Evolutionary conservation across 1,140 invertebrate genomes (phyloP).

Genomic region (Temnothorax longispinosus): DNA sequence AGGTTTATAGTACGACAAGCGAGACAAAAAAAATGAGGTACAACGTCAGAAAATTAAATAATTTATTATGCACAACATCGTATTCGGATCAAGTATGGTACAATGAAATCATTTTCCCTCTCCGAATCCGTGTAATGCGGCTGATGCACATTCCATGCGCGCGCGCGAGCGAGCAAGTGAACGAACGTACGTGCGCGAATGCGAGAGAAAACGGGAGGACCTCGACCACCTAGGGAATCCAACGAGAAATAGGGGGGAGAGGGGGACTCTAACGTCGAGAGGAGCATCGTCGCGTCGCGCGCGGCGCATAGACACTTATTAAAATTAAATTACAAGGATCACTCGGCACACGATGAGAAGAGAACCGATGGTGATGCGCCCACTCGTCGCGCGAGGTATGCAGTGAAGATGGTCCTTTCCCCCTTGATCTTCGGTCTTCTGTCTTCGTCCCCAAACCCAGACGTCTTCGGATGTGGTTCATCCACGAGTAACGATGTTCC

Average conservation of each 20-base stretch:
- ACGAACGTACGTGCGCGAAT: not conserved
- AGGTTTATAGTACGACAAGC: constrained; percentile 50
- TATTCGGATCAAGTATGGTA: constrained; percentile 60
- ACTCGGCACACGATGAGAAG: constrained; percentile 3
- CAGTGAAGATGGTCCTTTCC: not conserved
- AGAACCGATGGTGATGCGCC: not conserved
- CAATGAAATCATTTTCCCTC: constrained; percentile 60
- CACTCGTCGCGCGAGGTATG: not conserved
- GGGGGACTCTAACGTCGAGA: not conserved
- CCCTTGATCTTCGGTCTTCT: constrained; percentile 23
- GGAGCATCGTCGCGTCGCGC: constrained; percentile 5
- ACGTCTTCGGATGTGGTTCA: not conserved
- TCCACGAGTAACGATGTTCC: not conserved
- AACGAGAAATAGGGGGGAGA: not conserved
- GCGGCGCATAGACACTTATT: not conserved
- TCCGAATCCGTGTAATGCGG: constrained; percentile 26
- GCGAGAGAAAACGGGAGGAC: not conserved
- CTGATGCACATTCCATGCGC: not conserved
- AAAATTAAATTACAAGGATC: constrained; percentile 30
- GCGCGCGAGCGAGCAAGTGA: not conserved
- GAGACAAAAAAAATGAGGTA: constrained; percentile 48
- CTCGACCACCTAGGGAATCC: not conserved
- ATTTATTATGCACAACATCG: constrained; percentile 75
- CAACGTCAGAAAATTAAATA: constrained; percentile 74
- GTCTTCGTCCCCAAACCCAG: not conserved